phyloP scores from a whole-genome alignment of 2,797 vertebrate species.

The Neopelma chrysocephalum region DNA sequence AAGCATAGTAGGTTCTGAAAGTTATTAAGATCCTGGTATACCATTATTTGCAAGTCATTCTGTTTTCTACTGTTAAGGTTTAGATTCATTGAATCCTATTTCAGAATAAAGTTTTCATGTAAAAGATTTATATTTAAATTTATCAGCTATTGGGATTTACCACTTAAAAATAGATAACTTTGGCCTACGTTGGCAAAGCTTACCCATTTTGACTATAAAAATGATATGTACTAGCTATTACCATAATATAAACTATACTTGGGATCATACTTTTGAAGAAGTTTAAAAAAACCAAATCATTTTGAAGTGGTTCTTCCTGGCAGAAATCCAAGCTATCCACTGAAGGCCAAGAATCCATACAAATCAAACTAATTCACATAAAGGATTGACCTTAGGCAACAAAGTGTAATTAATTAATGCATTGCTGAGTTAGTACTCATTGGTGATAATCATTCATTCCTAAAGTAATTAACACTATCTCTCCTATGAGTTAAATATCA shows the following conservation, averaged over 20 bases:
- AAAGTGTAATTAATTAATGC: neutral
- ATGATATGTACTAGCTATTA: neutral
- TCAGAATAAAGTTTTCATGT: neutral
- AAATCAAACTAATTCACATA: neutral
- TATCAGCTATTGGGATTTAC: neutral
- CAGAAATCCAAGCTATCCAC: neutral
- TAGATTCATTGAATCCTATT: neutral
- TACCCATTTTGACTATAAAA: neutral
- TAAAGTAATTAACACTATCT: neutral
- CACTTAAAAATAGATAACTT: neutral
- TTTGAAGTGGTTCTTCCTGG: neutral
- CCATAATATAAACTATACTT: neutral
- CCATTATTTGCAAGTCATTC: neutral
- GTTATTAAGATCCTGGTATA: neutral
- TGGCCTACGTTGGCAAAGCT: neutral
- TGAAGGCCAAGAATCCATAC: neutral
- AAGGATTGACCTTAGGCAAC: neutral
- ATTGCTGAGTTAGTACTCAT: neutral
- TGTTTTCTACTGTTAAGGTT: neutral
- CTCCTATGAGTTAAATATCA: neutral
- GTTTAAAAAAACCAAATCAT: neutral
- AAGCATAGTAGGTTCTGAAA: neutral
- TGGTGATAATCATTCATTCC: neutral
- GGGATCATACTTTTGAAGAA: neutral
- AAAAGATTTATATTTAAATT: neutral